phyloP scores from a whole-genome alignment of 2,113 vertebrate species.

The Mustelus asterias region DNA sequence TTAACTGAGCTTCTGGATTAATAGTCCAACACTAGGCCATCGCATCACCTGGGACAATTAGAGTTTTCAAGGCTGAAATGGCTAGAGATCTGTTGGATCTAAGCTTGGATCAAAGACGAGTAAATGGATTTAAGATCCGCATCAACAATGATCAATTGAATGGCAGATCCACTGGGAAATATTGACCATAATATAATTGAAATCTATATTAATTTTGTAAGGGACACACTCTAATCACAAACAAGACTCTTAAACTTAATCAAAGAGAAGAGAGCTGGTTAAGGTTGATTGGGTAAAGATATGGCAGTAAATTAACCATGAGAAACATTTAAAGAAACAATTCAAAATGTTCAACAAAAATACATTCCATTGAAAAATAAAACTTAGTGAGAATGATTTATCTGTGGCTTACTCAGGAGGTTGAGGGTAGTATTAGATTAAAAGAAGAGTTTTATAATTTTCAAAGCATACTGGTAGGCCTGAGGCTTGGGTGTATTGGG shows the following conservation, averaged over 20 bases:
- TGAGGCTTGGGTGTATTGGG: background rate
- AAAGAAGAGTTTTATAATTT: background rate
- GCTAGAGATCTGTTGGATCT: background rate
- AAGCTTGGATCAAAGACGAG: background rate
- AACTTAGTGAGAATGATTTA: background rate
- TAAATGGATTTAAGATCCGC: background rate
- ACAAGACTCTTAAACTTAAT: background rate
- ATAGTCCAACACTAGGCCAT: no score
- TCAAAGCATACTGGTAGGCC: background rate
- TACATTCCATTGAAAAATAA: background rate
- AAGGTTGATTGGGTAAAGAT: background rate
- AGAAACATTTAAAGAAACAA: background rate
- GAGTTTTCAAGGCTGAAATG: background rate
- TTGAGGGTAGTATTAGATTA: background rate
- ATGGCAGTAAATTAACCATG: background rate
- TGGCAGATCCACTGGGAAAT: background rate
- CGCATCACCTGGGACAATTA: background rate
- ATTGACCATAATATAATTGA: background rate
- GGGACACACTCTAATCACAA: background rate
- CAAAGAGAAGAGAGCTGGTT: background rate
- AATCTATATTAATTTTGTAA: background rate
- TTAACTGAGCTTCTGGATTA: no score
- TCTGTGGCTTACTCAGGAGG: background rate
- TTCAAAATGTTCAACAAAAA: background rate
- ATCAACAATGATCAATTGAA: background rate